phyloP scores from a whole-genome alignment of 2,113 vertebrate species.

The Charadrius vociferus region DNA sequence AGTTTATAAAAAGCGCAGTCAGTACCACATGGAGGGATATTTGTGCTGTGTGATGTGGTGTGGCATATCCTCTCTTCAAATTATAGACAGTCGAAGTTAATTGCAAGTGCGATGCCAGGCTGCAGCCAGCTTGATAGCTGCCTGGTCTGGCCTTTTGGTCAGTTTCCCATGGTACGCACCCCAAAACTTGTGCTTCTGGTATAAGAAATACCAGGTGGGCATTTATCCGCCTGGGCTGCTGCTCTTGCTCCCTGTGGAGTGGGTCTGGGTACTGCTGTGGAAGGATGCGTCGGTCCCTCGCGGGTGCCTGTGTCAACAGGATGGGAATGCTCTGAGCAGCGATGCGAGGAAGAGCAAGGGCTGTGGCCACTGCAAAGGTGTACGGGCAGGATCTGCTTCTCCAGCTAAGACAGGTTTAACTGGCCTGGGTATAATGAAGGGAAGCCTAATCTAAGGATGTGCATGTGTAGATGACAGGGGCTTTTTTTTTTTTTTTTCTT shows the following conservation, averaged over 20 bases:
- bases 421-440: not conserved
- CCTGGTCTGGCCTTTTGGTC: not conserved
- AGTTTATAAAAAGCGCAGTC: conserved; percentile 61
- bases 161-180: conserved; percentile 17
- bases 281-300: rapidly evolving
- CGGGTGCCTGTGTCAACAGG: not conserved
- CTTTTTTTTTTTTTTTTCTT: not conserved
- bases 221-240: not conserved
- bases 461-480: not conserved
- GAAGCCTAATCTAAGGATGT: not conserved
- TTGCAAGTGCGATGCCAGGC: conserved; percentile 28
- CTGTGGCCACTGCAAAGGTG: not conserved
- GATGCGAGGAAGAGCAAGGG: not conserved
- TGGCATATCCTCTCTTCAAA: conserved; percentile 35
- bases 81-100: conserved; percentile 59
- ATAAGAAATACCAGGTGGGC: not conserved
- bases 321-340: not conserved
- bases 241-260: not conserved
- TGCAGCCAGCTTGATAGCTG: not conserved
- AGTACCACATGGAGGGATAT: conserved; percentile 2
- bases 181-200: not conserved
- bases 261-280: rapidly evolving
- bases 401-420: not conserved
- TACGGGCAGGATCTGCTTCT: not conserved
- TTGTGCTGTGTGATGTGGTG: conserved; percentile 63